A percentile compares a stretch with the other conserved stretches of the same genome.
Conservation (phyloP, 2,113 vertebrate species). For the Alethe castanea region DNA sequence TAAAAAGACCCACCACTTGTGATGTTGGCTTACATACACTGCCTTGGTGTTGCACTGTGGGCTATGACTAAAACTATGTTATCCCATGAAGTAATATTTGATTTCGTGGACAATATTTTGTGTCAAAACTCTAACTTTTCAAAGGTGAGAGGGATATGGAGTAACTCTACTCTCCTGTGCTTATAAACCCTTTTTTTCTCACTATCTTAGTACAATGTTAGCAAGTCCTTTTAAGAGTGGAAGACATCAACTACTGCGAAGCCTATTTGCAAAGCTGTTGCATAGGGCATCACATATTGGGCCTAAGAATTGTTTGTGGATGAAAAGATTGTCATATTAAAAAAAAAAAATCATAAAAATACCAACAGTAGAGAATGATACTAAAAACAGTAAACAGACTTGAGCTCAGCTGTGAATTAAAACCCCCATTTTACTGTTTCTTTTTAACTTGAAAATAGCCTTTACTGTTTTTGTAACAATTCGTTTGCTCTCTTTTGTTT, state of each 20-base stretch:
- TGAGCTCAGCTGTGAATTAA: not conserved
- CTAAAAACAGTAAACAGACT: not conserved
- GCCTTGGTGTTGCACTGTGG: not conserved
- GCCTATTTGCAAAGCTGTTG: not conserved
- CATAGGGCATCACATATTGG: not conserved
- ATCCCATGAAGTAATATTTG: not conserved
- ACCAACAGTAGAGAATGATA: not conserved
- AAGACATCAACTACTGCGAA: not conserved
- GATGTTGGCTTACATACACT: not conserved
- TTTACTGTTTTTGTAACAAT: not conserved
- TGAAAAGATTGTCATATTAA: not conserved
- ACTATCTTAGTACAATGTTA: not conserved
- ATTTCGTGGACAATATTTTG: not conserved
- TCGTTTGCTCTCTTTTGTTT: not conserved
- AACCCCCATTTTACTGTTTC: not conserved
- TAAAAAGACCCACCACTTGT: not conserved
- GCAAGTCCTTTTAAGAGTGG: not conserved
- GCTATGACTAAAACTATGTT: not conserved
- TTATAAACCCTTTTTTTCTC: not conserved
- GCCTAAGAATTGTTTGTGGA: not conserved
- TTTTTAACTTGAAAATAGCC: conserved; percentile 4
- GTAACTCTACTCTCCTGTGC: not conserved
- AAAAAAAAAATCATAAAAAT: not conserved
- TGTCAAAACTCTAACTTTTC: not conserved
- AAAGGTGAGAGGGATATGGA: not conserved